Base-by-base conservation (phyloP, 2,888 invertebrate species). In the Ditula angustiorana region DNA sequence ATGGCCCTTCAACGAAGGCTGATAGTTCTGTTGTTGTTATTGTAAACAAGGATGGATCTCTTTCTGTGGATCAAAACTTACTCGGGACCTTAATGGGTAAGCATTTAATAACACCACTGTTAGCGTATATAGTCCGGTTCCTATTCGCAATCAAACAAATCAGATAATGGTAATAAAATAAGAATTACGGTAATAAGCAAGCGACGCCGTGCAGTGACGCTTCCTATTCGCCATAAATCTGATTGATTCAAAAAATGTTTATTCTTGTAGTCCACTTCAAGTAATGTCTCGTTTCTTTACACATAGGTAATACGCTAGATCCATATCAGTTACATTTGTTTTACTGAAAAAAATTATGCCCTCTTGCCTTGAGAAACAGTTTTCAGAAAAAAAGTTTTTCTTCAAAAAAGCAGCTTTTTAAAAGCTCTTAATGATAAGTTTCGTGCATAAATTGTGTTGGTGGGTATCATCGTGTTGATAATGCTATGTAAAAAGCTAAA, bases 41-140 rank as follows among this genome's bases (percentile, higher is more conserved):
- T 83, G 96, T 97, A 83, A 96, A 96, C 83, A 96, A 97, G 90
- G 97, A 97, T 94, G 97, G 97, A 75, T 95, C 95, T 67, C 94
- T 98, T 69, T 96, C 96, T 67, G 96, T 96, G 44, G 97, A 97
- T 87, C 96, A 96, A 80, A 95, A 96, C 76, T 95, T 96, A 73
- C 94, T 97, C 68, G 96, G 97, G 76, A 95, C 95, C 75, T 94
- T 97, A 71, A 94, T 97, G 90, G 96, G 97, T 97, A 93, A 94
- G 94, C 88, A 10, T 44, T 49, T 44, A 46, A 30, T 55, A 30
- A 47, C 13, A 35, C 11, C 11, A 28, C 44, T 61, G 73, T 75
- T 75, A 75, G 71, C 2, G 50, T 49, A 46, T 2, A 26, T 37
- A 21, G 11, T 16, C 5, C 26, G 2, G 35, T 44, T 11, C n/a